Conservation (phyloP, 2,113 vertebrate genomes). For the Butorides virescens region DNA sequence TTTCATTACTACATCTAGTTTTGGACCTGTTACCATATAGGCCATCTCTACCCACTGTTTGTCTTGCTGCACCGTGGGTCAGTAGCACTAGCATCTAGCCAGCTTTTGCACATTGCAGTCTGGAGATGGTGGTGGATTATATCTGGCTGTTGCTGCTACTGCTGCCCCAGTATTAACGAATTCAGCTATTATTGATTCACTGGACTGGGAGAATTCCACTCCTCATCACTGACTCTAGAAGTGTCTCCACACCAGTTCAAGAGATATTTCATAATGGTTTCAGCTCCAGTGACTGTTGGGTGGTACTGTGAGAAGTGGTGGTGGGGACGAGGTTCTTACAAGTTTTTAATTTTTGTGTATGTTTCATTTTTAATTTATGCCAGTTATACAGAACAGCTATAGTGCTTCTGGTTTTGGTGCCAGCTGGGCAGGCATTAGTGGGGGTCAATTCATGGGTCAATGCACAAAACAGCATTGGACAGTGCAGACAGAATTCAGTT, state of each 20-base stretch:
- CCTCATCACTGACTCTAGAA: not conserved
- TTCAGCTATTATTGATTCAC: not conserved
- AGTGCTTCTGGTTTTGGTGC: not conserved
- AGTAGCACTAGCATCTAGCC: not conserved
- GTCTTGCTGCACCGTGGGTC: not conserved
- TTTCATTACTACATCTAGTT: not conserved
- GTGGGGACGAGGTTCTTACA: not conserved
- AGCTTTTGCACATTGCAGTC: not conserved
- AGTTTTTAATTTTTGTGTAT: not conserved
- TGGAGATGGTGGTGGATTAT: not conserved
- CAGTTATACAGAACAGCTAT: not conserved
- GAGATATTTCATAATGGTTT: not conserved
- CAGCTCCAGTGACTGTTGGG: not conserved
- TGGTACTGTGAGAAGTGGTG: not conserved
- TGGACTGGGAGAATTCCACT: not conserved
- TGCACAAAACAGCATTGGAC: not conserved
- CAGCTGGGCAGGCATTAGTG: not conserved
- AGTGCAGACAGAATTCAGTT: not conserved
- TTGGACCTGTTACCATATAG: not conserved
- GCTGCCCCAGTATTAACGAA: not conserved
- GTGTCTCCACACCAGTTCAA: not conserved
- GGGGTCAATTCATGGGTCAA: not conserved
- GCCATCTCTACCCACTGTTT: not conserved
- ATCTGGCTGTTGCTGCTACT: not conserved
- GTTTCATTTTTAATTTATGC: not conserved